phyloP scores from a whole-genome alignment of 2,888 invertebrate genomes.

The Parnassius glacialis region DNA sequence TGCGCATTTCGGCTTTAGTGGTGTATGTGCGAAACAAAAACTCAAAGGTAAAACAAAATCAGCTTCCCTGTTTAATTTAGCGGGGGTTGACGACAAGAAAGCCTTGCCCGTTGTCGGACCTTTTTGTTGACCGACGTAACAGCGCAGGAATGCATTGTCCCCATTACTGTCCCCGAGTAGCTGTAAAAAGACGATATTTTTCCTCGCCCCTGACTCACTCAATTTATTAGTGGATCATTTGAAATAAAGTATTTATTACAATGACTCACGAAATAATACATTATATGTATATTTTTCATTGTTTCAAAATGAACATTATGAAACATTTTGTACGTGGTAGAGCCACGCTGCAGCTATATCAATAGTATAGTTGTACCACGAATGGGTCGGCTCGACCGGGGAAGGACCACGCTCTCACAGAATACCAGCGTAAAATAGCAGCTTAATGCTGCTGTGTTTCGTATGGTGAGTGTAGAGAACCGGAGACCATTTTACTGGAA shows the following conservation, averaged over 20 bases:
- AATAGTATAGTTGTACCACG: too few relatives aligned
- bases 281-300: too few relatives aligned
- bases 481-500: too few relatives aligned
- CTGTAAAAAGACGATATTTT: constrained; percentile 62
- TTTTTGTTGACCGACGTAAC: constrained; percentile 73
- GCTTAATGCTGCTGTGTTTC: too few relatives aligned
- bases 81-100: constrained; percentile 73
- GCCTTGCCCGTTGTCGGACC: constrained; percentile 59
- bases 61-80: constrained; percentile 77
- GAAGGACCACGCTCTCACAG: too few relatives aligned
- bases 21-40: constrained; percentile 53
- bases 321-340: too few relatives aligned
- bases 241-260: constrained; percentile 45
- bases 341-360: too few relatives aligned
- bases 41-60: constrained; percentile 63
- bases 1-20: constrained; percentile 41
- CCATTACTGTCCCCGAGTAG: constrained; percentile 58
- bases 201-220: constrained; percentile 48
- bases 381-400: too few relatives aligned
- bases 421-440: too few relatives aligned
- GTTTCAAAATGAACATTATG: too few relatives aligned
- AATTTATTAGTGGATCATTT: constrained; percentile 50
- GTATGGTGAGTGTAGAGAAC: too few relatives aligned
- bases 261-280: constrained; percentile 43
- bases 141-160: constrained; percentile 74